Evolutionary conservation across 2,797 vertebrate genomes (phyloP).

Genomic region (Tapirus indicus): DNA sequence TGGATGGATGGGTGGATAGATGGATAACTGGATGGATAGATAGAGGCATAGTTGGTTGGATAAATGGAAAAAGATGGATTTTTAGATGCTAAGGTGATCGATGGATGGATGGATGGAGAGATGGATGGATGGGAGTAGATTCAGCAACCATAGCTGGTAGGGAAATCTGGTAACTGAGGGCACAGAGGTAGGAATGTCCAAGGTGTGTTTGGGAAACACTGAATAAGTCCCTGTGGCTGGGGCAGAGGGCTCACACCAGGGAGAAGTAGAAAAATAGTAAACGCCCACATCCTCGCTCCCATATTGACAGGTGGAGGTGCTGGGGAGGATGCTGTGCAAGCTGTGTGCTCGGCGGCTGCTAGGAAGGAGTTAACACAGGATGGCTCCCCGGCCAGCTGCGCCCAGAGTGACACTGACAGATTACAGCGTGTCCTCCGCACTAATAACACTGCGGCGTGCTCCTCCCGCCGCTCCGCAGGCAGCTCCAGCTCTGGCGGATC

Average conservation of each 20-base stretch:
- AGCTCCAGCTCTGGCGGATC: conserved; percentile 44
- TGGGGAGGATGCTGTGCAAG: too few species aligned
- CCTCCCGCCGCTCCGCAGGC: conserved; percentile 20
- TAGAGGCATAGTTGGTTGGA: background rate
- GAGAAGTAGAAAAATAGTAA: background rate
- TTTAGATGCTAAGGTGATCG: background rate
- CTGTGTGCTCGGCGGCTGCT: background rate
- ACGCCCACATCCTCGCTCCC: background rate
- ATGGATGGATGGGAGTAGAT: background rate
- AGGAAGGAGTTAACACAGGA: conserved; percentile 19
- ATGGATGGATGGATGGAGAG: background rate
- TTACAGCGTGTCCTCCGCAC: conserved; percentile 59
- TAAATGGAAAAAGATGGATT: background rate
- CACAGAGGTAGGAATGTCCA: background rate
- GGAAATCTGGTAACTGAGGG: background rate
- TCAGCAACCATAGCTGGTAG: background rate
- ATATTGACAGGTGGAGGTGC: background rate
- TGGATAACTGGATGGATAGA: background rate
- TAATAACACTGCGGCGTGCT: conserved; percentile 75
- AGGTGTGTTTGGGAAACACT: background rate
- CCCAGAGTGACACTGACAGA: conserved; percentile 67
- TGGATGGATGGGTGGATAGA: background rate
- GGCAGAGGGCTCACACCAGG: background rate
- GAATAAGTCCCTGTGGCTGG: background rate
- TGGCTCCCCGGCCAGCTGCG: conserved; percentile 65